Evolutionary conservation across 2,888 invertebrate species (phyloP).

Genomic region (Melipona beecheii): DNA sequence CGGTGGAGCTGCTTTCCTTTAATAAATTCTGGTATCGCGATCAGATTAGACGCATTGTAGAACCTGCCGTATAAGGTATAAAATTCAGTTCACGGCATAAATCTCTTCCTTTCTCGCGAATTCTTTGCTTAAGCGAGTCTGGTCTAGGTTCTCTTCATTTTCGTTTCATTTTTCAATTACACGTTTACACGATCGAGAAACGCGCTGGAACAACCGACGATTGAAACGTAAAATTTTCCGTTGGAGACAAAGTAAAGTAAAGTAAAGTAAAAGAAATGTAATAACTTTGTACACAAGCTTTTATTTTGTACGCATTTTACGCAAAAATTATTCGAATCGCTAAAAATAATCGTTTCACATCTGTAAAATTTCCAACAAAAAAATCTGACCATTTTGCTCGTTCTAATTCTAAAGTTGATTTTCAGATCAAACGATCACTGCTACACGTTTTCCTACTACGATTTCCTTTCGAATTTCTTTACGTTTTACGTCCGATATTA

Average conservation of each 20-base stretch:
- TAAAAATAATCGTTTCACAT: too few species aligned
- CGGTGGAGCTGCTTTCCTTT: slow-evolving; percentile 40
- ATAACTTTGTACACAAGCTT: too few species aligned
- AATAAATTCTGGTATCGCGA: slow-evolving; percentile 49
- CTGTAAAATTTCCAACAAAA: too few species aligned
- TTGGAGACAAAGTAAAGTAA: too few species aligned
- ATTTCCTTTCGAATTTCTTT: background rate
- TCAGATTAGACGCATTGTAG: slow-evolving; percentile 43
- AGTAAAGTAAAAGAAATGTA: too few species aligned
- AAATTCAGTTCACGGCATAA: slow-evolving; percentile 43
- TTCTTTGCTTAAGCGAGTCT: background rate
- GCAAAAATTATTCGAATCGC: too few species aligned
- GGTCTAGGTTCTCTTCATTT: background rate
- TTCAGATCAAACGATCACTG: background rate
- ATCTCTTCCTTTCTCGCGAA: slow-evolving; percentile 18
- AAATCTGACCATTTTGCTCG: too few species aligned
- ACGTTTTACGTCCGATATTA: background rate
- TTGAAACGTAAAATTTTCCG: too few species aligned
- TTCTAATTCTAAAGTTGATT: too few species aligned
- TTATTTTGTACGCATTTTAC: too few species aligned
- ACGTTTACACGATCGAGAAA: background rate
- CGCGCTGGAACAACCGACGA: too few species aligned
- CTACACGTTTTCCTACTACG: background rate
- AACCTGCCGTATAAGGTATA: slow-evolving; percentile 20
- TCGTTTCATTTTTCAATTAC: background rate